These are phyloP conservation scores for Campaea margaritaria DNA, from an alignment of 2,888 invertebrate species.

Conservation along the genomic window DNA sequence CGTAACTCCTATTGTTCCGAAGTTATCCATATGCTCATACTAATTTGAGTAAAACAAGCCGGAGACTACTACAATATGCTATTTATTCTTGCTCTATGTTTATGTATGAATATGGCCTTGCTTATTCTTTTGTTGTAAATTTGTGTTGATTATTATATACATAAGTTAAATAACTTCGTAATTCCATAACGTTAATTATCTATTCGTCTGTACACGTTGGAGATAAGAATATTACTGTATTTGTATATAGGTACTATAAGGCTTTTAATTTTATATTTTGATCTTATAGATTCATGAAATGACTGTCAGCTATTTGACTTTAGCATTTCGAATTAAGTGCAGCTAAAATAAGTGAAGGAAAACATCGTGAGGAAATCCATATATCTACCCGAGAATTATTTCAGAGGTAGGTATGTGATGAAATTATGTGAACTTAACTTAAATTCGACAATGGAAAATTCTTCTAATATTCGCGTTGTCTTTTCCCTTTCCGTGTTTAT, in stretches of 20 bases:
- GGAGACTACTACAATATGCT: constrained; percentile 4
- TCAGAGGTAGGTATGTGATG: no score
- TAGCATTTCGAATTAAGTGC: no score
- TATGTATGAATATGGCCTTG: constrained; percentile 25
- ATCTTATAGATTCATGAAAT: no score
- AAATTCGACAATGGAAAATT: no score
- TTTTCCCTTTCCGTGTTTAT: no score
- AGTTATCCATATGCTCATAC: constrained; percentile 3
- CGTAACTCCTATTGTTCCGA: constrained; percentile 11
- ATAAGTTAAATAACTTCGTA: constrained; percentile 25
- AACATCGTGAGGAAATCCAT: no score
- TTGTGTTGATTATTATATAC: constrained; percentile 21
- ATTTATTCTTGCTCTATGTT: neutral
- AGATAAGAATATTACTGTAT: constrained; percentile 1
- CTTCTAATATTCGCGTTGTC: no score
- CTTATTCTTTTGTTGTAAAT: constrained; percentile 24
- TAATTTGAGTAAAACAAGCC: constrained; percentile 11
- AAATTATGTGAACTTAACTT: no score
- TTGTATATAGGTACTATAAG: constrained; percentile 2
- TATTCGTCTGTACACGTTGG: neutral
- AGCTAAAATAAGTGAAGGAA: no score
- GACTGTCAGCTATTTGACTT: no score
- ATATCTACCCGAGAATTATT: no score
- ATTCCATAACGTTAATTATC: constrained; percentile 11
- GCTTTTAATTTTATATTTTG: no score